Conservation (phyloP, 2,888 invertebrate genomes). For the Stenolophus ochropezus region DNA sequence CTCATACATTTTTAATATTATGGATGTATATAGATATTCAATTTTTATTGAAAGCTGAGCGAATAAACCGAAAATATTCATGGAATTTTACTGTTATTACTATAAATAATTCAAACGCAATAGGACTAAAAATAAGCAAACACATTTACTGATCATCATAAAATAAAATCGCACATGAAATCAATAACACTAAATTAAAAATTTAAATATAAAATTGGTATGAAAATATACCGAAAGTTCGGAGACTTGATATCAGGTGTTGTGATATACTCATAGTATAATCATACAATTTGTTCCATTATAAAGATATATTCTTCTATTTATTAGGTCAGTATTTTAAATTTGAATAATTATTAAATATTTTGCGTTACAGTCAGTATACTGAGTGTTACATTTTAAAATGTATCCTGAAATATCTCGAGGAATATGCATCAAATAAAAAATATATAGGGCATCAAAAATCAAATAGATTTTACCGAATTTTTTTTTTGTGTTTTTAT, state of each 20-base stretch:
- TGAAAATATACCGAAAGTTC: too few relatives aligned
- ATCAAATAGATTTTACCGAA: too few relatives aligned
- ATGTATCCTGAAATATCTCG: too few relatives aligned
- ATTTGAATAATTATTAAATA: too few relatives aligned
- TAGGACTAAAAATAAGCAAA: conserved; percentile 2
- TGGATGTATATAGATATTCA: not conserved
- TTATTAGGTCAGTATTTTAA: too few relatives aligned
- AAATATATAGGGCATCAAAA: too few relatives aligned
- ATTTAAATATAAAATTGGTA: not conserved
- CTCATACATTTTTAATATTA: not conserved
- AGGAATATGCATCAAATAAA: too few relatives aligned
- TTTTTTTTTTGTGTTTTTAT: too few relatives aligned
- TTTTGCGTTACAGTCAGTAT: too few relatives aligned
- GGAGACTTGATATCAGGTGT: too few relatives aligned
- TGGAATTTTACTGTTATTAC: not conserved
- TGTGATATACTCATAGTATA: not conserved
- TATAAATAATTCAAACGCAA: not conserved
- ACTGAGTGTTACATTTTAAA: too few relatives aligned
- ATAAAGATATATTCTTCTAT: too few relatives aligned
- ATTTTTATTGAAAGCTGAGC: conserved; percentile 22
- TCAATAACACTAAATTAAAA: not conserved
- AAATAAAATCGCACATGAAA: conserved; percentile 15
- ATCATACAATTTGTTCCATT: not conserved
- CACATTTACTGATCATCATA: not conserved
- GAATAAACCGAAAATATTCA: conserved; percentile 14